phyloP scores from a whole-genome alignment of 1,140 invertebrate species.

The Protaetia brevitarsis region DNA sequence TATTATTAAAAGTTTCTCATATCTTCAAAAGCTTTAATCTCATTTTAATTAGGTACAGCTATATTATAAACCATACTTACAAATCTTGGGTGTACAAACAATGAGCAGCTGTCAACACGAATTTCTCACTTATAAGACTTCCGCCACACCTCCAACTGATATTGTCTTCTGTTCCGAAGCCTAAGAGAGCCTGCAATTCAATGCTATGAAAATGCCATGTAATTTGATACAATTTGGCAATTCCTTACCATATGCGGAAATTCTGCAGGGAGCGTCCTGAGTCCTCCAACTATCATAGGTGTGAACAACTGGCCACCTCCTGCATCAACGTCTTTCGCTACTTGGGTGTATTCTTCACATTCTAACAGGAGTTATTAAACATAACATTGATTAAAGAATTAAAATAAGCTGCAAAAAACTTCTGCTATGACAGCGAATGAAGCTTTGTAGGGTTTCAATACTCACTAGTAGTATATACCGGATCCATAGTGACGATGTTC shows the following conservation, averaged over 20 bases:
- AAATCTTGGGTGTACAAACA: neutral
- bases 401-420: too few species aligned
- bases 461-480: neutral
- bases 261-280: neutral
- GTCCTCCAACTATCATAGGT: neutral
- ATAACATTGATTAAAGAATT: too few species aligned
- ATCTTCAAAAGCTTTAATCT: too few species aligned
- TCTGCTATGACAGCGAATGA: too few species aligned
- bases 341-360: neutral
- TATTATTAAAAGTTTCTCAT: too few species aligned
- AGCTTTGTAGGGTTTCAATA: too few species aligned
- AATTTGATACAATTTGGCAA: neutral
- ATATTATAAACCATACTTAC: neutral
- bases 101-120: slow-evolving; percentile 9
- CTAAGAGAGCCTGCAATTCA: neutral
- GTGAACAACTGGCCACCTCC: neutral
- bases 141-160: neutral
- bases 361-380: too few species aligned
- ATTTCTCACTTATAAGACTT: slow-evolving; percentile 9
- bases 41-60: neutral
- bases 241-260: neutral
- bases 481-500: neutral
- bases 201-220: neutral
- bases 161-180: neutral
- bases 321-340: neutral